Percentiles rank a stretch among this genome's conserved stretches.
phyloP scores from a whole-genome alignment of 2,888 invertebrate species.

The Ephialtes manifestator region DNA sequence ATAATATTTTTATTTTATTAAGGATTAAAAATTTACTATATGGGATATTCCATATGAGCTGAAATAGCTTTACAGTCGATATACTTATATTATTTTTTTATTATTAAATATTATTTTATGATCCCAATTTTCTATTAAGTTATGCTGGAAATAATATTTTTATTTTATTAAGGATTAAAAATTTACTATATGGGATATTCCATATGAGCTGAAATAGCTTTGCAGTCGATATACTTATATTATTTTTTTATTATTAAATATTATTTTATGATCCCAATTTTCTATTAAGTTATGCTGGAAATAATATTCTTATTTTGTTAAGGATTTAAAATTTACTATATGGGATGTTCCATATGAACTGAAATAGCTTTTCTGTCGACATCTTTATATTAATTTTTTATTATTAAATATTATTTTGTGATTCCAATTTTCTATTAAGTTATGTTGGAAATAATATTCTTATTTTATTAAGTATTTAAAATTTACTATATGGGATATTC shows the following conservation, averaged over 20 bases:
- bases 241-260: background rate
- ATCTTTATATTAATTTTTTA: background rate
- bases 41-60: background rate
- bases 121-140: background rate
- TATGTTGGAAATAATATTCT: no score
- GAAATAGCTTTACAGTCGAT: background rate
- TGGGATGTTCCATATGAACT: background rate
- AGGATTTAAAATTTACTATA: no score
- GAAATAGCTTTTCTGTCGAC: background rate
- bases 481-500: no score
- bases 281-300: background rate
- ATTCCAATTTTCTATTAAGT: background rate
- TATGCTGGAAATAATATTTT: no score
- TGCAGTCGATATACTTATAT: background rate
- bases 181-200: background rate
- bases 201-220: background rate
- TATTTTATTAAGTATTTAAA: no score
- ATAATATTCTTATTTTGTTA: no score
- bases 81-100: background rate
- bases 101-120: background rate
- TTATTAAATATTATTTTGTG: background rate
- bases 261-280: background rate
- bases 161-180: no score
- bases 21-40: no score
- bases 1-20: no score